Evolutionary conservation across 2,888 invertebrate genomes (phyloP).

Genomic region (Netelia virgata): DNA sequence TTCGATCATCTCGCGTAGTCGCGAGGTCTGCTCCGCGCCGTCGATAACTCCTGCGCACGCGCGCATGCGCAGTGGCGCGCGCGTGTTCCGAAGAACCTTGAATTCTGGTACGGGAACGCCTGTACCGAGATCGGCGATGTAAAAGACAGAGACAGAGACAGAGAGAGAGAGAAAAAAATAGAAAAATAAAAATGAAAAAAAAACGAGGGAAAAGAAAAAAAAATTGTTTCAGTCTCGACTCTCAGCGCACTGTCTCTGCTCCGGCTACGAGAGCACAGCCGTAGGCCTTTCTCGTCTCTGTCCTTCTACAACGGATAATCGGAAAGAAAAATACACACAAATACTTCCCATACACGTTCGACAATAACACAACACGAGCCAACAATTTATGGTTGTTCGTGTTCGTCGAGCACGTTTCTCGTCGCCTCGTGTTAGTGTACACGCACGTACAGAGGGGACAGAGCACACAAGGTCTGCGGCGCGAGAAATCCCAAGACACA

Average conservation of each 20-base stretch:
- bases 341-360: neutral
- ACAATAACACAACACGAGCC: neutral
- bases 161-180: conserved; percentile 4
- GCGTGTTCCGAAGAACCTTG: conserved; percentile 47
- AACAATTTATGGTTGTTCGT: conserved; percentile 22
- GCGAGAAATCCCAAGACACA: conserved; percentile 35
- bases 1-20: neutral
- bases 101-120: conserved; percentile 50
- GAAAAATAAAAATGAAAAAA: too few species aligned
- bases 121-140: conserved; percentile 21
- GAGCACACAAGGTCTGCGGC: conserved; percentile 49
- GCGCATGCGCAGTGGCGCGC: neutral
- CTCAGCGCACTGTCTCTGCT: conserved; percentile 35
- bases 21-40: conserved; percentile 15
- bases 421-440: conserved; percentile 20
- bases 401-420: conserved; percentile 10
- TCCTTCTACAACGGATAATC: conserved; percentile 62
- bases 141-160: neutral
- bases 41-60: conserved; percentile 36
- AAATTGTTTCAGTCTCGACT: conserved; percentile 34
- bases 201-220: conserved; percentile 35
- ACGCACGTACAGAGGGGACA: neutral
- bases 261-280: conserved; percentile 17
- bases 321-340: conserved; percentile 54
- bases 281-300: conserved; percentile 60